These are phyloP conservation scores for Scytalopus superciliaris DNA, from an alignment of 2,113 vertebrate genomes.

Conservation along the genomic window DNA sequence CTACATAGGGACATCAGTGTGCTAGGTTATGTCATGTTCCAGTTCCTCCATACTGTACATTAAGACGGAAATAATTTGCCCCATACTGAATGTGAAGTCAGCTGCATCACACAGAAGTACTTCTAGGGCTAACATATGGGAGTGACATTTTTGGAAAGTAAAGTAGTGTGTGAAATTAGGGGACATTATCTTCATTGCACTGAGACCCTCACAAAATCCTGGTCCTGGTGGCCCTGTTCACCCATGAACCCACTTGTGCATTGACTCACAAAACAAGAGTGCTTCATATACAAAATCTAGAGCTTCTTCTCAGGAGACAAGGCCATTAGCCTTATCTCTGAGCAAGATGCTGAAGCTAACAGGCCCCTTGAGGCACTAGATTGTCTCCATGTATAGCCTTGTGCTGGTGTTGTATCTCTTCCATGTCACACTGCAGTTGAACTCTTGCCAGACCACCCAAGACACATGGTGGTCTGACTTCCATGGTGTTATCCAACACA, in stretches of 20 bases:
- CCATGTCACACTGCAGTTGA: not conserved
- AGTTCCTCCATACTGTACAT: not conserved
- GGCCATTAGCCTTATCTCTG: not conserved
- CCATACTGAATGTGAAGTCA: not conserved
- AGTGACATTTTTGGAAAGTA: not conserved
- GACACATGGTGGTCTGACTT: not conserved
- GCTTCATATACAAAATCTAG: not conserved
- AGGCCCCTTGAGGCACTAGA: not conserved
- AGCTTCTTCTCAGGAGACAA: not conserved
- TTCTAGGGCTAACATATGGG: not conserved
- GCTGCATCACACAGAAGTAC: not conserved
- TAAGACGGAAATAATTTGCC: not conserved
- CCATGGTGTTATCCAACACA: accelerated
- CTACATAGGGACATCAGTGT: not conserved
- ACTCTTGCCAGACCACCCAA: not conserved
- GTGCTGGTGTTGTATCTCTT: not conserved
- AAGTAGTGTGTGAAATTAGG: not conserved
- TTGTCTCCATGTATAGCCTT: not conserved
- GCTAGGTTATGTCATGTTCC: not conserved
- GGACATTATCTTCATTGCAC: not conserved
- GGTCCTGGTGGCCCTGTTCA: not conserved
- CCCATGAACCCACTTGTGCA: not conserved
- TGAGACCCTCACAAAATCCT: not conserved
- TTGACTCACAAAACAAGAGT: not conserved
- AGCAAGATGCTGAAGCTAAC: not conserved